phyloP scores from a whole-genome alignment of 2,113 vertebrate genomes.

The Pseudorasbora parva region DNA sequence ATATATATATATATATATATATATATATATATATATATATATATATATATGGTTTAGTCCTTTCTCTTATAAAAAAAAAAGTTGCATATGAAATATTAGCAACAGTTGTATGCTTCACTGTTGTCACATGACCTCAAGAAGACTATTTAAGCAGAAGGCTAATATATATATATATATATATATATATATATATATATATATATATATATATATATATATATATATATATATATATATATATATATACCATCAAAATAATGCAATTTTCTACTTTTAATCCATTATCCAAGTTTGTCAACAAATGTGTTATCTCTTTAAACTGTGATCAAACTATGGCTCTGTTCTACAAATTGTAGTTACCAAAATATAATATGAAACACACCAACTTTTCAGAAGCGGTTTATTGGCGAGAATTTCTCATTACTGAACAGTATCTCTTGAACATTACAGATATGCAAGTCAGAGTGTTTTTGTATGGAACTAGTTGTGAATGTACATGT shows the following conservation, averaged over 20 bases:
- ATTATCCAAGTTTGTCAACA: not conserved
- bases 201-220: too few species aligned
- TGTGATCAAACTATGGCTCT: not conserved
- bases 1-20: too few species aligned
- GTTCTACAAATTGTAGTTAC: not conserved
- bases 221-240: too few species aligned
- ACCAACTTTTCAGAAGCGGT: constrained; percentile 31
- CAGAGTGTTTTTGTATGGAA: not conserved
- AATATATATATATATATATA: too few species aligned
- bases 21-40: too few species aligned
- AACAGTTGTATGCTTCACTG: not conserved
- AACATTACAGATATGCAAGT: constrained; percentile 31
- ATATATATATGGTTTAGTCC: not conserved
- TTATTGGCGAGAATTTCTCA: constrained; percentile 42
- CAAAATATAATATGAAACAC: not conserved
- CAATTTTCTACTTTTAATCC: not conserved
- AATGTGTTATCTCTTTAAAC: not conserved
- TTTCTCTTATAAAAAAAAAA: not conserved
- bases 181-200: too few species aligned
- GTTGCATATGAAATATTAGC: not conserved
- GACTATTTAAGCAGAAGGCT: too few species aligned
- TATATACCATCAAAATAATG: not conserved
- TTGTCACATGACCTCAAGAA: not conserved
- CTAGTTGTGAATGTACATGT: constrained; percentile 14
- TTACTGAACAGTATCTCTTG: constrained; percentile 16